A percentile compares a stretch with the other conserved stretches of the same genome.
These are phyloP conservation scores for Mallateleia sp. DNA, from an alignment of 2,888 invertebrate species.

Conservation along the genomic window DNA sequence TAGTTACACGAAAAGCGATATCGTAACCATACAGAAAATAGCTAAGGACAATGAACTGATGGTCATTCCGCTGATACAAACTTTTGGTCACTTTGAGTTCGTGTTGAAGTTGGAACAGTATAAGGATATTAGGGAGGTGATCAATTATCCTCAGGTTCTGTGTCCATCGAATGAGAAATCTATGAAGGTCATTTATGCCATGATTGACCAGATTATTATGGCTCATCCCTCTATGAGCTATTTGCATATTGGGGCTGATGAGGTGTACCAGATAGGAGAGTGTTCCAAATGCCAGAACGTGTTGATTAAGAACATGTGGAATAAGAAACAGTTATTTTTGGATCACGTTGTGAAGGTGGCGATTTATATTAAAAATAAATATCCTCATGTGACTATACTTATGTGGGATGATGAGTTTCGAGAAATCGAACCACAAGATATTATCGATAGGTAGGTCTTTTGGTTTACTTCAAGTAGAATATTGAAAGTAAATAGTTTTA, in stretches of 20 bases:
- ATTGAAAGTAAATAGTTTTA: too few species aligned
- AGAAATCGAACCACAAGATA: slow-evolving; percentile 90
- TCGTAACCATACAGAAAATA: slow-evolving; percentile 90
- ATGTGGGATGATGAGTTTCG: slow-evolving; percentile 97
- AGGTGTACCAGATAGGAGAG: slow-evolving; percentile 93
- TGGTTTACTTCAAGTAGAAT: too few species aligned
- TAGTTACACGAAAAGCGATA: slow-evolving; percentile 91
- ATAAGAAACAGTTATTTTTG: slow-evolving; percentile 91
- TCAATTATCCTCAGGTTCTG: slow-evolving; percentile 91
- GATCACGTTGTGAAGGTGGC: slow-evolving; percentile 91
- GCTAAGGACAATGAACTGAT: slow-evolving; percentile 92
- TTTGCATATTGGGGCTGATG: slow-evolving; percentile 96
- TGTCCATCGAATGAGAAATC: slow-evolving; percentile 93
- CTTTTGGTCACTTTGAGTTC: slow-evolving; percentile 96
- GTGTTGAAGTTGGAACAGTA: slow-evolving; percentile 93
- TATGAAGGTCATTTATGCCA: slow-evolving; percentile 91
- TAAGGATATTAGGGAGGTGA: slow-evolving; percentile 92
- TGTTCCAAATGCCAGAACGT: slow-evolving; percentile 91
- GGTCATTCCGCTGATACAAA: slow-evolving; percentile 95
- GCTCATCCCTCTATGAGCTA: slow-evolving; percentile 91
- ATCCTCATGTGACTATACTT: slow-evolving; percentile 91
- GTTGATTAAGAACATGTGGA: slow-evolving; percentile 89
- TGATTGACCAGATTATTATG: slow-evolving; percentile 93
- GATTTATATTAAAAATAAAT: slow-evolving; percentile 89
- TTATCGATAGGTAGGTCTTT: slow-evolving; percentile 88